A percentile compares a stretch with the other conserved stretches of the same genome.
Evolutionary conservation across 1,140 invertebrate genomes (phyloP).

Genomic region (Lutraria rhynchaena): DNA sequence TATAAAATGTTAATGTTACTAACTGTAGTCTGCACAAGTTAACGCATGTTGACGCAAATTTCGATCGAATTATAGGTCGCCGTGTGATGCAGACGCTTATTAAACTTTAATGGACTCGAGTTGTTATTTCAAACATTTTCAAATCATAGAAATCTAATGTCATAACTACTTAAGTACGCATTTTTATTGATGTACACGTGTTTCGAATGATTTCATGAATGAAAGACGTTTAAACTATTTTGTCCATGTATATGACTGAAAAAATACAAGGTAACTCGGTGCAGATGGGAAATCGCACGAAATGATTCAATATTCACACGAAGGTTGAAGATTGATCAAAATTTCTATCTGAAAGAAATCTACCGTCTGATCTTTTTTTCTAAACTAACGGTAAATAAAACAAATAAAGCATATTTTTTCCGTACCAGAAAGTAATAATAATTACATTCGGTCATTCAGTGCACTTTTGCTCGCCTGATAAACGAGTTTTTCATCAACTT

Average conservation of each 20-base stretch:
- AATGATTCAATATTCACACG: slow-evolving; percentile 25
- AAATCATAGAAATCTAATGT: too few species aligned
- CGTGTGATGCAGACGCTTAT: too few species aligned
- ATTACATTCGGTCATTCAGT: slow-evolving; percentile 21
- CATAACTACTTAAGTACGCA: too few species aligned
- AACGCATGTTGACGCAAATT: too few species aligned
- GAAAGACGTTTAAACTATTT: slow-evolving; percentile 31
- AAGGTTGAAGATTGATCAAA: slow-evolving; percentile 28
- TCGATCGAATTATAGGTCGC: too few species aligned
- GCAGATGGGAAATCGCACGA: slow-evolving; percentile 8
- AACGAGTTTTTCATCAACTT: too few species aligned
- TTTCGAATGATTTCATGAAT: slow-evolving; percentile 30
- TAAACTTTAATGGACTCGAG: too few species aligned
- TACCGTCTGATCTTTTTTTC: slow-evolving; percentile 15
- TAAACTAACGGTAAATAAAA: slow-evolving; percentile 32
- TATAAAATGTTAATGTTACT: too few species aligned
- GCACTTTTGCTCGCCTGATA: background rate
- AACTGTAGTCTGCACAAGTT: too few species aligned
- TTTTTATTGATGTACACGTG: too few species aligned
- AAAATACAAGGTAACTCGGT: slow-evolving; percentile 6
- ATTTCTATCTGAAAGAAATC: slow-evolving; percentile 26
- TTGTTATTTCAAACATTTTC: too few species aligned
- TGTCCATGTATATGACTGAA: slow-evolving; percentile 10
- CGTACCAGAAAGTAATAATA: slow-evolving; percentile 21
- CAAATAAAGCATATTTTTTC: slow-evolving; percentile 7